These are phyloP conservation scores for Piscicola geometra DNA, from an alignment of 2,888 invertebrate species.

Conservation along the genomic window DNA sequence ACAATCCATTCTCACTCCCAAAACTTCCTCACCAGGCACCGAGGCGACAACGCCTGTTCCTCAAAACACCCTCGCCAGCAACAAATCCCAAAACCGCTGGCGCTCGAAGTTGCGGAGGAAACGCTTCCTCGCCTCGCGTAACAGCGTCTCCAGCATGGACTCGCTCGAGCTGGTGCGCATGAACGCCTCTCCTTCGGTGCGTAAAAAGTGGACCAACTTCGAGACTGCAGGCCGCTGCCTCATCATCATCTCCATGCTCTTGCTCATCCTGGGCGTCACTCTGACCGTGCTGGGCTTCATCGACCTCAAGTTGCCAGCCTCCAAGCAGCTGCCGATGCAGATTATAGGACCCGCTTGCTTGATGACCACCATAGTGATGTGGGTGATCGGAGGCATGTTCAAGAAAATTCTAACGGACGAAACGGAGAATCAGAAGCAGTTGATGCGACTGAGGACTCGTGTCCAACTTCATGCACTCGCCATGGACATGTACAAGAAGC, in stretches of 20 bases:
- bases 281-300: constrained; percentile 44
- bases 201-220: constrained; percentile 43
- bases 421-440: constrained; percentile 43
- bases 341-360: constrained; percentile 44
- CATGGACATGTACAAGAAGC: constrained; percentile 45
- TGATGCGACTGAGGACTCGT: constrained; percentile 43
- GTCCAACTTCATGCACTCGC: constrained; percentile 46
- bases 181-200: constrained; percentile 37
- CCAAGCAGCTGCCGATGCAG: constrained; percentile 41
- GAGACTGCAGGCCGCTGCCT: constrained; percentile 44
- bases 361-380: constrained; percentile 44
- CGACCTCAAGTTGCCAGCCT: constrained; percentile 38
- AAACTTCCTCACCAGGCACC: background rate
- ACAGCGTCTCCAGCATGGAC: constrained; percentile 35
- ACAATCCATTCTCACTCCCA: background rate
- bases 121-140: constrained; percentile 25
- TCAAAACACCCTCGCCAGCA: too few relatives aligned
- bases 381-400: constrained; percentile 43
- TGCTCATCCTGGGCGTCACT: constrained; percentile 43
- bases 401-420: constrained; percentile 43
- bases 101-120: background rate
- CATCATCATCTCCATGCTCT: constrained; percentile 42
- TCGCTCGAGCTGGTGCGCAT: constrained; percentile 37
- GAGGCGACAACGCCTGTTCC: background rate
- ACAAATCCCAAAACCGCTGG: constrained; percentile 7